These are phyloP conservation scores for Caradrina kadenii DNA, from an alignment of 2,888 invertebrate species.

Conservation along the genomic window DNA sequence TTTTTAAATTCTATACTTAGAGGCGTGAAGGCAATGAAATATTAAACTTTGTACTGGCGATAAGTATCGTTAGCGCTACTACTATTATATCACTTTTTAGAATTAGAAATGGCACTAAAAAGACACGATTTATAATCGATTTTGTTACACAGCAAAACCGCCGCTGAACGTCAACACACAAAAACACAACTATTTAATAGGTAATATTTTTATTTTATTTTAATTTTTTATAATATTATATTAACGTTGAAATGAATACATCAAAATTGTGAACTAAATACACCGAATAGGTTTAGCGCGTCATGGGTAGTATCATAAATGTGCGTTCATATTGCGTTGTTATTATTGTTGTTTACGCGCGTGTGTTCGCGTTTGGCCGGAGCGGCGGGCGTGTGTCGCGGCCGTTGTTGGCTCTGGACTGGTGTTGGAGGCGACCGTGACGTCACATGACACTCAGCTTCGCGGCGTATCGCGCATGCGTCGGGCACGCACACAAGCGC, in stretches of 20 bases:
- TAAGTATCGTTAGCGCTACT: conserved; percentile 81
- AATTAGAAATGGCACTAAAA: conserved; percentile 88
- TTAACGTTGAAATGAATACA: conserved; percentile 68
- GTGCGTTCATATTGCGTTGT: conserved; percentile 81
- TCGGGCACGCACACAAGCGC: conserved; percentile 43
- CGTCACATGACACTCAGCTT: conserved; percentile 71
- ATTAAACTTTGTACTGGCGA: conserved; percentile 89
- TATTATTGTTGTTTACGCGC: conserved; percentile 82
- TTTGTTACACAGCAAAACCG: conserved; percentile 71
- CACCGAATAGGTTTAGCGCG: conserved; percentile 76
- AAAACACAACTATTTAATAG: conserved; percentile 39
- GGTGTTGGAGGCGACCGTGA: conserved; percentile 71
- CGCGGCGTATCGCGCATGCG: conserved; percentile 68
- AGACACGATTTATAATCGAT: conserved; percentile 86
- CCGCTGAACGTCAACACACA: conserved; percentile 64
- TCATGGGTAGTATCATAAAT: conserved; percentile 76
- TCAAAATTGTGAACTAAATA: conserved; percentile 79
- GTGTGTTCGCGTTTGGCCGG: conserved; percentile 73
- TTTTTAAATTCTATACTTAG: conserved; percentile 74
- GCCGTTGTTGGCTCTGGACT: conserved; percentile 74
- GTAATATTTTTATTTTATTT: conserved; percentile 36
- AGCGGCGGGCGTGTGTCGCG: conserved; percentile 75
- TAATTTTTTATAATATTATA: conserved; percentile 60
- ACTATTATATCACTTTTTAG: conserved; percentile 79
- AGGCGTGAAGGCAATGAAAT: conserved; percentile 88